Base-by-base conservation (phyloP, 92 coral and sea anemone species). In the Porites rus region DNA sequence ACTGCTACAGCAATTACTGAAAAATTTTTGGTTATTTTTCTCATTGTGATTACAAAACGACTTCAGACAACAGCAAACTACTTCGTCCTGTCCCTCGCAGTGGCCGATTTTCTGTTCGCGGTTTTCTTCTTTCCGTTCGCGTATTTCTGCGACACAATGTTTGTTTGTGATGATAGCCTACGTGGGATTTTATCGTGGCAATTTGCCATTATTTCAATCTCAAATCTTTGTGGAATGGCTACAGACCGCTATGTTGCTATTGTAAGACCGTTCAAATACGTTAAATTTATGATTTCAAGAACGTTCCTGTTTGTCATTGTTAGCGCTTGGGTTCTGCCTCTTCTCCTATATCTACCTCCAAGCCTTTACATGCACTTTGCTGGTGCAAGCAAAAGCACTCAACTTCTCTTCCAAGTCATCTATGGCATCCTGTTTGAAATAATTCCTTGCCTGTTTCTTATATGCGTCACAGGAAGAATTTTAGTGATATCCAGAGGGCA, bases 201-300 rank as follows among this genome's bases (percentile, higher is more conserved):
- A 28, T 75, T 75, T 52, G 65, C 79, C 6, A 20, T 16, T 1
- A 21, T 75, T 50, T 54, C 79, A 28, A 75, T 56, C 50, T 20
- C 79, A n/a, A 90, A 90, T 60, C 87, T 90, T 1, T 90, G 90
- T 75, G 84, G 87, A 3, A 65, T 85, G 83, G 87, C 93, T 13
- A 58, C 83, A 6, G 93, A 90, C 53, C 80, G 90, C 20, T 90
- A 78, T 51, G 12, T 85, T 1, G 79, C 52, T 4, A 73, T 90
- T 18, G 86, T 79, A 8, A n/a, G 38, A 16, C 82, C 82, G 2
- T 62, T 77, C 31, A 77, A 61, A 50, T 31, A 76, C 66, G 81
- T 76, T 58, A 10, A 58, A 2, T 7, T 61, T 50, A 31, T 62
- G 69, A 61, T 8, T 14, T 53, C 20, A 31, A 62, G 16, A 8